Evolutionary conservation across 1,140 invertebrate species (phyloP).

Genomic region (Schlechtendalia chinensis): DNA sequence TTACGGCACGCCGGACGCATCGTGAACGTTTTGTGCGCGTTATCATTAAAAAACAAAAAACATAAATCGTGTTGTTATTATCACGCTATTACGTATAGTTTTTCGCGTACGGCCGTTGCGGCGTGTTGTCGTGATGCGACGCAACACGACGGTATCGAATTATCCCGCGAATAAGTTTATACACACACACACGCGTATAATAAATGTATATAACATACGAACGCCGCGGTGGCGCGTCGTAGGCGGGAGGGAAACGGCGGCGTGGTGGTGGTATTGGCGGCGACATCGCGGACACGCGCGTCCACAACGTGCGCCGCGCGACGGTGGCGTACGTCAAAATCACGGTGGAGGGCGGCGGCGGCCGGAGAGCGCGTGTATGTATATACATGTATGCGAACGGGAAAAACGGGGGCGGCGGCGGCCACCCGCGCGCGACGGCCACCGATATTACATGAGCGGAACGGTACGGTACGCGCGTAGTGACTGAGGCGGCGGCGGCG

Average conservation of each 20-base stretch:
- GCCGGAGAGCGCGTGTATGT: background rate
- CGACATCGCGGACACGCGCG: slow-evolving; percentile 46
- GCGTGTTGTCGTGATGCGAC: too few species aligned
- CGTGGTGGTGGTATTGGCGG: background rate
- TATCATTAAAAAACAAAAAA: too few species aligned
- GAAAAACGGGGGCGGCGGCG: background rate
- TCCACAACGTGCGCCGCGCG: slow-evolving; percentile 34
- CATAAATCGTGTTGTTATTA: too few species aligned
- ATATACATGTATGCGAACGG: background rate
- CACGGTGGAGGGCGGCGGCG: background rate
- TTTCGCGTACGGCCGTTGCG: too few species aligned
- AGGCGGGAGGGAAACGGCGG: background rate
- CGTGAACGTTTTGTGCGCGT: too few species aligned
- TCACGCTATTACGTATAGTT: too few species aligned
- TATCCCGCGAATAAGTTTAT: too few species aligned
- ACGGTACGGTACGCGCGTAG: background rate
- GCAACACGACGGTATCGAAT: too few species aligned
- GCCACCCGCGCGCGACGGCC: slow-evolving; percentile 19
- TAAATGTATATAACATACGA: background rate
- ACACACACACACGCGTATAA: too few species aligned
- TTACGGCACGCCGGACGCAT: too few species aligned
- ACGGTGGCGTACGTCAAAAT: slow-evolving; percentile 42
- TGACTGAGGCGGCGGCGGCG: too few species aligned
- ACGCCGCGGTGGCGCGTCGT: background rate
- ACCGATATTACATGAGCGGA: slow-evolving; percentile 42